phyloP scores from a whole-genome alignment of 2,888 invertebrate species.

The Philereme vetulata region DNA sequence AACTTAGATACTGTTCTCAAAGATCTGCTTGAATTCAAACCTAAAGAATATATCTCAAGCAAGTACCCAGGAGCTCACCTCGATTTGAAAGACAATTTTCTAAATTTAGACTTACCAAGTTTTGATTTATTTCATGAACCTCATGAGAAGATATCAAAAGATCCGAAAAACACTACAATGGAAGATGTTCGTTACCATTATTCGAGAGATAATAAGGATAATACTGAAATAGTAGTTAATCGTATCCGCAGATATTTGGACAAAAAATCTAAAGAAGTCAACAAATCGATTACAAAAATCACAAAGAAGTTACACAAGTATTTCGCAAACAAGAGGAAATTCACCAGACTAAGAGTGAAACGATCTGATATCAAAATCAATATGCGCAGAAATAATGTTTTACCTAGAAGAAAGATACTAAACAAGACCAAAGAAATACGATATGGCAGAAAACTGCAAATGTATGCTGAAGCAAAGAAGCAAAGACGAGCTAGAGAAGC shows the following conservation, averaged over 20 bases:
- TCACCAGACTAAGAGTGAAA: constrained; percentile 32
- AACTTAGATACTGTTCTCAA: constrained; percentile 88
- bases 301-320: constrained; percentile 48
- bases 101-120: constrained; percentile 40
- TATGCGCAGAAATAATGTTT: constrained; percentile 9
- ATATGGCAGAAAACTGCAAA: constrained; percentile 49
- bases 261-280: constrained; percentile 51
- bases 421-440: constrained; percentile 38
- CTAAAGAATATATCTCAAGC: constrained; percentile 53
- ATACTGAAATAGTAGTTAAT: constrained; percentile 58
- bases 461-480: constrained; percentile 36
- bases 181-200: constrained; percentile 39
- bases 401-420: constrained; percentile 33
- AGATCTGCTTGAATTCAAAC: constrained; percentile 85
- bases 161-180: constrained; percentile 39
- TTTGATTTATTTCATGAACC: constrained; percentile 41
- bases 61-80: constrained; percentile 68
- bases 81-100: constrained; percentile 57
- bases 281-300: constrained; percentile 48
- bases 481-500: constrained; percentile 37
- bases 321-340: constrained; percentile 18
- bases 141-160: constrained; percentile 41
- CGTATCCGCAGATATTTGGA: constrained; percentile 70
- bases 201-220: constrained; percentile 41
- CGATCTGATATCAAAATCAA: constrained; percentile 25